phyloP scores from a whole-genome alignment of 2,113 vertebrate species.

The Burhinus bistriatus region DNA sequence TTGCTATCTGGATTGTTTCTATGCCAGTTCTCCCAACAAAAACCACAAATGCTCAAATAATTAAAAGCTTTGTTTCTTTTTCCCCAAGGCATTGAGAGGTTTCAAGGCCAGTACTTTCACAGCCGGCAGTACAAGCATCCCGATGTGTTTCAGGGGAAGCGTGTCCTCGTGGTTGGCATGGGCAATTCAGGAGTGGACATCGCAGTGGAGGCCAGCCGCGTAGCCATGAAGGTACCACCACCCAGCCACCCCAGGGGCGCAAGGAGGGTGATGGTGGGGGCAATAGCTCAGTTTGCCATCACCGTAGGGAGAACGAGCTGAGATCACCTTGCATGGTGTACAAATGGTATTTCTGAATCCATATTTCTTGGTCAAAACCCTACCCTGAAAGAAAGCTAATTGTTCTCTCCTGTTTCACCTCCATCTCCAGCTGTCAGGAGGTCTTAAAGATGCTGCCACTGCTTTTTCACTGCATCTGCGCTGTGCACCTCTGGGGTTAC shows the following conservation, averaged over 20 bases:
- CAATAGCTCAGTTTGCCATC: background rate
- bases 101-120: conserved; percentile 80
- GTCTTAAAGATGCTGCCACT: background rate
- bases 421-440: background rate
- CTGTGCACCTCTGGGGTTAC: background rate
- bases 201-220: conserved; percentile 82
- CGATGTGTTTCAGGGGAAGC: conserved; percentile 77
- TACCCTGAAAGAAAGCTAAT: background rate
- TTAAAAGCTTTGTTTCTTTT: background rate
- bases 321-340: background rate
- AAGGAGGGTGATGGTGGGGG: background rate
- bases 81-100: conserved; percentile 77
- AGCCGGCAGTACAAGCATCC: conserved; percentile 86
- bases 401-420: background rate
- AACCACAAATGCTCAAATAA: background rate
- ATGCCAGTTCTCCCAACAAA: background rate
- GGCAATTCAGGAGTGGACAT: conserved; percentile 89
- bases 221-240: conserved; percentile 77
- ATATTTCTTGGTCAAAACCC: background rate
- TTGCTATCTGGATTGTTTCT: background rate
- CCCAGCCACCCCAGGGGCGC: background rate
- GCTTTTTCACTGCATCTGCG: rapidly evolving
- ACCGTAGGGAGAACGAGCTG: background rate
- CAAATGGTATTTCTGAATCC: background rate
- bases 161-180: conserved; percentile 82